phyloP scores from a whole-genome alignment of 2,888 invertebrate genomes.

The Sepiola atlantica region DNA sequence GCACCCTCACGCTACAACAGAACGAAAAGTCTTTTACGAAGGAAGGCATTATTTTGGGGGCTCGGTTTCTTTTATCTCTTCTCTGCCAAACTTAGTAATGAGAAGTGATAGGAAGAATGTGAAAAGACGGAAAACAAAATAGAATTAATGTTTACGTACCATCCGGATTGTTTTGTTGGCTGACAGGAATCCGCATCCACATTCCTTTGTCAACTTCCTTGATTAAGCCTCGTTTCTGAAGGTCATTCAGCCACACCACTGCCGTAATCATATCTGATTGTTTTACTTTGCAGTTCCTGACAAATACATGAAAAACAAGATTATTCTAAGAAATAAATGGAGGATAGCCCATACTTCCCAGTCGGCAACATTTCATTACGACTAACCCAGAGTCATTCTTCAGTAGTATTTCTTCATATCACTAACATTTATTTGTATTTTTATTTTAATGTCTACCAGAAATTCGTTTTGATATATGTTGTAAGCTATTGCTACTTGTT shows the following conservation, averaged over 20 bases:
- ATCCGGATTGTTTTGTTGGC: conserved; percentile 57
- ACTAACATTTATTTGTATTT: too few species aligned
- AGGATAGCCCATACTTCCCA: too few species aligned
- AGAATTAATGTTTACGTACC: conserved; percentile 53
- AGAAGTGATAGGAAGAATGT: background rate
- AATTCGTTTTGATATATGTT: too few species aligned
- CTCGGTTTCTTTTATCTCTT: background rate
- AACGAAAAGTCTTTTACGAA: background rate
- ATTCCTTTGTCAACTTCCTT: conserved; percentile 65
- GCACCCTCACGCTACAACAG: too few species aligned
- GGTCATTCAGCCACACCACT: conserved; percentile 68
- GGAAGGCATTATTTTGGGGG: background rate
- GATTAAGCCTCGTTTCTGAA: conserved; percentile 67
- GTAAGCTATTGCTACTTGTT: too few species aligned
- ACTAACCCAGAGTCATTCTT: too few species aligned
- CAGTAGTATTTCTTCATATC: too few species aligned
- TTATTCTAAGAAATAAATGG: too few species aligned
- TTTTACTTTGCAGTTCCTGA: conserved; percentile 62
- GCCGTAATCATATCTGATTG: conserved; percentile 65
- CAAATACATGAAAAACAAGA: background rate
- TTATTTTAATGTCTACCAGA: too few species aligned
- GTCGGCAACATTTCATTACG: too few species aligned
- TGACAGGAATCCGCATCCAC: conserved; percentile 69
- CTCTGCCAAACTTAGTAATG: background rate
- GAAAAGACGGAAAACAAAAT: background rate